These are phyloP conservation scores for Drosophila arizonae DNA, from an alignment of 1,140 invertebrate species.

Conservation along the genomic window DNA sequence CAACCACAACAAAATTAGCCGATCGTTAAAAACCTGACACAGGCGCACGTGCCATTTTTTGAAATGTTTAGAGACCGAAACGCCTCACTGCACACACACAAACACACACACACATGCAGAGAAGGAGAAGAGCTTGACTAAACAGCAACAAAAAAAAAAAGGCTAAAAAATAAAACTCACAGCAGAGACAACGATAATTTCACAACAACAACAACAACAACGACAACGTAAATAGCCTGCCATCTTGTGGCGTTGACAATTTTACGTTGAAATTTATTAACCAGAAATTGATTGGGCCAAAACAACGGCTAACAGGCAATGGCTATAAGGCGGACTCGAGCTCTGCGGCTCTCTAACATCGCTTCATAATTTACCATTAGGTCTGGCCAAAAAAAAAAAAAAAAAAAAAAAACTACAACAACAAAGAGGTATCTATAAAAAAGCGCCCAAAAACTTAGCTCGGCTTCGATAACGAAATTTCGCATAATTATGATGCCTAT, in stretches of 20 bases:
- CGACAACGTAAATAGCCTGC: constrained; percentile 73
- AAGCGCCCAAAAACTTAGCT: constrained; percentile 2
- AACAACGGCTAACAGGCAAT: constrained; percentile 65
- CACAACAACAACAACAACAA: constrained; percentile 48
- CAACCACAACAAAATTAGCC: constrained; percentile 67
- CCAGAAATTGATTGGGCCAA: constrained; percentile 78
- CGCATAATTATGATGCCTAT: constrained; percentile 81
- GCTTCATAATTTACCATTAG: constrained; percentile 80
- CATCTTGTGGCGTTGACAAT: constrained; percentile 63
- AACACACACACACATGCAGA: constrained; percentile 39
- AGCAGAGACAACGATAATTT: constrained; percentile 43
- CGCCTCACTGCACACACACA: constrained; percentile 53
- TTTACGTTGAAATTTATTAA: constrained; percentile 77
- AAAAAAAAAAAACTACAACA: constrained; percentile 27
- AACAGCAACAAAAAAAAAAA: constrained; percentile 43
- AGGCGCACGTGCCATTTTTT: constrained; percentile 80
- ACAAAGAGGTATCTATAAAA: constrained; percentile 1
- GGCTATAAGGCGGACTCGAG: constrained; percentile 32
- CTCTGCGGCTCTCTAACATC: constrained; percentile 30
- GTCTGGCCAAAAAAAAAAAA: constrained; percentile 41
- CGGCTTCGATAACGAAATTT: constrained; percentile 75
- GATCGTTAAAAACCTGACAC: constrained; percentile 79
- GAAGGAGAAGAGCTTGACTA: constrained; percentile 31
- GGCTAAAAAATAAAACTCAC: constrained; percentile 62
- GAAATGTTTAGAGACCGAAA: constrained; percentile 63